A percentile compares a stretch with the other conserved stretches of the same genome.
phyloP scores from a whole-genome alignment of 2,888 invertebrate genomes.

The Nymphalis polychloros region DNA sequence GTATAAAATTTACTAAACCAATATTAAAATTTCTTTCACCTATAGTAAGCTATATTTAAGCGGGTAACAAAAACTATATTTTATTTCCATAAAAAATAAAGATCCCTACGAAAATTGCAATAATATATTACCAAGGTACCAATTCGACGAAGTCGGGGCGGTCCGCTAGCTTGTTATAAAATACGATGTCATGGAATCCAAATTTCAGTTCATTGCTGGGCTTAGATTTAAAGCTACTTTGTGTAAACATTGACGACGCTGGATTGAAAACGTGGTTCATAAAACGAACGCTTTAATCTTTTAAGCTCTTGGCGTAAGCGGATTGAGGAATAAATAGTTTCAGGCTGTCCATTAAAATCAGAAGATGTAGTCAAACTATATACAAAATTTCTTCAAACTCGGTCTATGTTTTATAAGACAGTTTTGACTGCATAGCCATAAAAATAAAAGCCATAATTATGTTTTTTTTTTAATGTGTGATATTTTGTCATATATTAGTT shows the following conservation, averaged over 20 bases:
- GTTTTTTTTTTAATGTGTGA: not conserved
- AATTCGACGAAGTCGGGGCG: no score
- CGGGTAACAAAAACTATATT: no score
- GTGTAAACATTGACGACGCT: slow-evolving; percentile 13
- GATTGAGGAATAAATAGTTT: slow-evolving; percentile 8
- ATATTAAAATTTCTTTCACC: no score
- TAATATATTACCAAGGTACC: no score
- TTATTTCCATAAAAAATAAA: no score
- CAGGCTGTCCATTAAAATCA: slow-evolving; percentile 5
- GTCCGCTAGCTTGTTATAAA: not conserved
- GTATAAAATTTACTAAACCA: no score
- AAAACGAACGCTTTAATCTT: slow-evolving; percentile 22
- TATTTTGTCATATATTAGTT: no score
- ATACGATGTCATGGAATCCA: slow-evolving; percentile 9
- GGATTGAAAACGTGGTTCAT: slow-evolving; percentile 17
- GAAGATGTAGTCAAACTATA: not conserved
- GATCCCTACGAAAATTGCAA: no score
- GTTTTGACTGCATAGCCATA: not conserved
- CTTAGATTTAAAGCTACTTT: slow-evolving; percentile 16
- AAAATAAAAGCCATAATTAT: no score
- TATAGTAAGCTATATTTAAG: no score
- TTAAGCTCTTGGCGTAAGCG: slow-evolving; percentile 17
- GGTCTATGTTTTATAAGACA: no score
- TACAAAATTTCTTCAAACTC: not conserved
- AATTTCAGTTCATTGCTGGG: slow-evolving; percentile 4